These are phyloP conservation scores for Neotoma lepida DNA, from an alignment of 2,113 vertebrate species.

Conservation along the genomic window DNA sequence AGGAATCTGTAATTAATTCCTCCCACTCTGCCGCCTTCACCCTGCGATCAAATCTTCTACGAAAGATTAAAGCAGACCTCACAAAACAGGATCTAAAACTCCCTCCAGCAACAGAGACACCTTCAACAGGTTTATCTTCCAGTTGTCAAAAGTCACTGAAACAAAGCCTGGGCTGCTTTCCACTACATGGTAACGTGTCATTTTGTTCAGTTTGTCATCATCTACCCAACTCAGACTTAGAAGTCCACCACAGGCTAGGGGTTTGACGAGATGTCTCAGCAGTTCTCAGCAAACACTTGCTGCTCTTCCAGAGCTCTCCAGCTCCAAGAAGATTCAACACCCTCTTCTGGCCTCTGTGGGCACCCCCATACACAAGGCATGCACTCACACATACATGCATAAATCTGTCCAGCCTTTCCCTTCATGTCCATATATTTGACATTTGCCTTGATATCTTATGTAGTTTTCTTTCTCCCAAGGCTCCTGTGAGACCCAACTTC, in stretches of 20 bases:
- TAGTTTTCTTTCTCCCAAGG: neutral
- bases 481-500: too few relatives aligned
- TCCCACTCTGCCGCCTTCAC: conserved; percentile 34
- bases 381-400: neutral
- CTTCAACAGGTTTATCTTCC: neutral
- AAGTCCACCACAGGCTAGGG: neutral
- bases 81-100: neutral
- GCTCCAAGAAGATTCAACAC: neutral
- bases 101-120: neutral
- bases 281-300: neutral
- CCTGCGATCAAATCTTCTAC: conserved; percentile 49
- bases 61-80: conserved; percentile 44
- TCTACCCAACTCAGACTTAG: neutral
- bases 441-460: neutral
- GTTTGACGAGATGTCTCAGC: neutral
- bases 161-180: neutral
- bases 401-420: neutral
- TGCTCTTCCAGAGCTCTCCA: neutral
- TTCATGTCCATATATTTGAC: neutral
- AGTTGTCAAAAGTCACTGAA: neutral
- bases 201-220: neutral
- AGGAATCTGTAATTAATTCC: conserved; percentile 54
- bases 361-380: neutral
- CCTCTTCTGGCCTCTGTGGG: neutral
- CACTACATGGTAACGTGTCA: neutral